Percentiles rank a stretch among this genome's conserved stretches.
Evolutionary conservation across 2,797 vertebrate species (phyloP).

Genomic region (Ambastaia sidthimunki): DNA sequence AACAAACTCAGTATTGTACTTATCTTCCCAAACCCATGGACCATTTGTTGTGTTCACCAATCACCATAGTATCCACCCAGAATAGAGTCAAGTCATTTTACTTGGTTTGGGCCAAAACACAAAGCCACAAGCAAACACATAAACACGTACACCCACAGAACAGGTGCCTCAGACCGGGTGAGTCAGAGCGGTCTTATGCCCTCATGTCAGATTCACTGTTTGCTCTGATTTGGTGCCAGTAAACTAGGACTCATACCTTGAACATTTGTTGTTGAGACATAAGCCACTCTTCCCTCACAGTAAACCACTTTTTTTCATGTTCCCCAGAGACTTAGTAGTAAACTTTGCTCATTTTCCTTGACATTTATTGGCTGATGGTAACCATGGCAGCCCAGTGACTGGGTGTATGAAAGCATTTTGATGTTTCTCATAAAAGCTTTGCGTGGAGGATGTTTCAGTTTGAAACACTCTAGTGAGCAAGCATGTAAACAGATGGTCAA

Average conservation of each 20-base stretch:
- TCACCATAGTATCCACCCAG: conserved; percentile 51
- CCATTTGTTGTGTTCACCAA: conserved; percentile 50
- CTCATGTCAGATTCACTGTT: conserved; percentile 58
- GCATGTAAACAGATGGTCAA: conserved; percentile 61
- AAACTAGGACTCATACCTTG: conserved; percentile 60
- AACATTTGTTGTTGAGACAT: conserved; percentile 63
- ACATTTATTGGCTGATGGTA: conserved; percentile 61
- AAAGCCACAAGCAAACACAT: conserved; percentile 41
- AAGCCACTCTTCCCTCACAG: conserved; percentile 55
- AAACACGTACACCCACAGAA: conserved; percentile 55
- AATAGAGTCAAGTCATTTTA: conserved; percentile 55
- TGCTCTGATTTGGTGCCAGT: conserved; percentile 59
- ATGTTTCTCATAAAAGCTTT: conserved; percentile 63
- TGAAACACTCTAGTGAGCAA: conserved; percentile 57
- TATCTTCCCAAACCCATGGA: conserved; percentile 26
- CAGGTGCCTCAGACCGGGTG: conserved; percentile 59
- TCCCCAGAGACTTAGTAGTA: conserved; percentile 54
- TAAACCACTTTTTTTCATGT: conserved; percentile 57
- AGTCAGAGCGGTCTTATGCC: conserved; percentile 58
- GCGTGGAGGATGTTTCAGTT: conserved; percentile 55
- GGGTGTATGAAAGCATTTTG: conserved; percentile 62
- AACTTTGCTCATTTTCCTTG: conserved; percentile 59
- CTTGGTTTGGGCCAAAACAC: conserved; percentile 44
- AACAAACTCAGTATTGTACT: conserved; percentile 12
- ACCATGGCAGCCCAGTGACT: conserved; percentile 58